Evolutionary conservation across 2,113 vertebrate species (phyloP).

Genomic region (Aptenodytes forsteri): DNA sequence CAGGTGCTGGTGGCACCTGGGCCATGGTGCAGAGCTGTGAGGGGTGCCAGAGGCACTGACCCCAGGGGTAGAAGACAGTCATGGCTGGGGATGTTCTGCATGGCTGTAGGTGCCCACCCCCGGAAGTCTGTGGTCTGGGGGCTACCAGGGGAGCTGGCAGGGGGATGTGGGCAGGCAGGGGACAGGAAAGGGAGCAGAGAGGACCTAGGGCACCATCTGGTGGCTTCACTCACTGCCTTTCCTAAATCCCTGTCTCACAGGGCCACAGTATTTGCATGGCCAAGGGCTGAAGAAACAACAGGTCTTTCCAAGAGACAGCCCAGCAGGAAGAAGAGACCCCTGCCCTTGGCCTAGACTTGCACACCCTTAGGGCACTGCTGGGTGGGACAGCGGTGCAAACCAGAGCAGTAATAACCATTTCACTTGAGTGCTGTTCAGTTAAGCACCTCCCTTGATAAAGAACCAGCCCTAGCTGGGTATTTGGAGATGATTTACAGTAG

Average conservation of each 20-base stretch:
- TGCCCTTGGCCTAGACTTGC: not conserved
- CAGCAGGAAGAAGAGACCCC: not conserved
- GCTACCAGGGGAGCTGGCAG: not conserved
- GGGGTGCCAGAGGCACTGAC: not conserved
- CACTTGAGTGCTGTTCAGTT: not conserved
- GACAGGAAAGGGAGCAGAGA: slow-evolving; percentile 20
- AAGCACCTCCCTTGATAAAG: not conserved
- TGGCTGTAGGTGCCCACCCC: not conserved
- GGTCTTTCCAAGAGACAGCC: not conserved
- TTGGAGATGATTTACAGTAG: not conserved
- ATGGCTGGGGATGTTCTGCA: not conserved
- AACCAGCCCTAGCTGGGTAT: not conserved
- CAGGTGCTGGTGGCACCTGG: not conserved
- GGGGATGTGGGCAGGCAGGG: not conserved
- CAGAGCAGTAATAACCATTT: not conserved
- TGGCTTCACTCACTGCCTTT: slow-evolving; percentile 49
- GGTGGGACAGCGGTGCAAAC: not conserved
- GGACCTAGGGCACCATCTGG: slow-evolving; percentile 73
- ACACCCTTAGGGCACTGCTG: not conserved
- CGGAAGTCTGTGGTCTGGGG: not conserved
- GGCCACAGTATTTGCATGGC: not conserved
- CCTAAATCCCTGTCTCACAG: slow-evolving; percentile 13
- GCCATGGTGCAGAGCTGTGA: not conserved
- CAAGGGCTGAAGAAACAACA: not conserved
- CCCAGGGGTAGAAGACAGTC: not conserved